Base-by-base conservation (phyloP, 2,797 vertebrate species). In the Melanotaenia nigrans region DNA sequence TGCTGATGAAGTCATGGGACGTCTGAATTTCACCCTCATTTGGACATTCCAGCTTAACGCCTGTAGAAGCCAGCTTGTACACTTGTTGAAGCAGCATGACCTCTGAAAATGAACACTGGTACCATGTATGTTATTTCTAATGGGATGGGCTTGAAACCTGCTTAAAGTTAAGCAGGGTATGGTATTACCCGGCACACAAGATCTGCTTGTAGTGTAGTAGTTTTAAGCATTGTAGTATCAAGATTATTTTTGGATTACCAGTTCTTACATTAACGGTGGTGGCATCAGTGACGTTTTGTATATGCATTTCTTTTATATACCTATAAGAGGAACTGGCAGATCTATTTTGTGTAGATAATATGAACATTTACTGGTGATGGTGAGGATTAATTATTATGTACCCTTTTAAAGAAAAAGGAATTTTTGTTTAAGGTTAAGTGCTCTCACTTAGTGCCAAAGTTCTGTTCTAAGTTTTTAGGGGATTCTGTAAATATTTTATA, bases 11-110 rank as follows among this genome's bases (percentile, higher is more conserved):
- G 87, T 91, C 91, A 89, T 59, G 58, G 78, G 84, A 56, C 82
- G 83, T 88, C 81, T 91, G 87, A 88, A 93, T 92, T 92, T 93
- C 91, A 91, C 68, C 77, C 64, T 71, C 71, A 74, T 83, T 69
- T 3, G 65, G 73, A 84, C 75, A 62, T 76, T 83, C 82, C 73
- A 68, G 57, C 59, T 67, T 58, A 56, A 64, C 71, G 74, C 81
- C 75, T 85, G 40, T 62, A 55, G 81, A 79, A 78, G 70, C 49
- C 57, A n/a, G 49, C 53, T 61, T 78, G 73, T 61, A 11, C 33
- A 18, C 68, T 63, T 40, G 53, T 75, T 82, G 70, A 65, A 82
- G 45, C 60, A 61, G 56, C 12, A 16, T 78, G 78, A 85, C 79
- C 64, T 83, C 57, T 85, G 65, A 68, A 89, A 87, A 87, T 70